These are phyloP conservation scores for Acleris laterana DNA, from an alignment of 2,888 invertebrate species.

Conservation along the genomic window DNA sequence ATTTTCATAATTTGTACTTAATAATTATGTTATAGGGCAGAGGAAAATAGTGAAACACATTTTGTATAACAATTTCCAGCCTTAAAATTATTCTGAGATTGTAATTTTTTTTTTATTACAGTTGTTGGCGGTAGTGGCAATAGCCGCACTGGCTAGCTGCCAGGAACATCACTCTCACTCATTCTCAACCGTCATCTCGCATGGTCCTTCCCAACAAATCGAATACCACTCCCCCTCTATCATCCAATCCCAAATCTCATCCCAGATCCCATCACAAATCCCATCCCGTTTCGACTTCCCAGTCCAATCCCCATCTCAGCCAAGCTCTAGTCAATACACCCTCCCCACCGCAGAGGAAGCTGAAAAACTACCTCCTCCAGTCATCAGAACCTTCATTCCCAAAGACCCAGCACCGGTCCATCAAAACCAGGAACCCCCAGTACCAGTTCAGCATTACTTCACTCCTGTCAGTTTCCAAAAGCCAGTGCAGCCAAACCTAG, in stretches of 20 bases:
- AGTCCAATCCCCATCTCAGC: conserved; percentile 5
- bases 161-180: conserved; percentile 53
- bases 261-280: not conserved
- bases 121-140: conserved; percentile 45
- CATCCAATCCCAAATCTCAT: conserved; percentile 37
- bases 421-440: conserved; percentile 26
- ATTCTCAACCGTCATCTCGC: conserved; percentile 54
- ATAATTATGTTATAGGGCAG: not conserved
- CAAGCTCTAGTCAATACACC: conserved; percentile 8
- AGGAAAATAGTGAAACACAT: too few relatives aligned
- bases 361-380: conserved; percentile 27
- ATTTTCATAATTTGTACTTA: not conserved
- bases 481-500: conserved; percentile 22
- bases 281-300: conserved; percentile 14
- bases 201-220: conserved; percentile 54
- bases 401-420: conserved; percentile 32
- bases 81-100: too few relatives aligned
- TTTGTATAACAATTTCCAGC: too few relatives aligned
- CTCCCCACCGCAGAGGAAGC: conserved; percentile 27
- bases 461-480: conserved; percentile 29
- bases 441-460: conserved; percentile 28
- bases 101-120: conserved; percentile 44
- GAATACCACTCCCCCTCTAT: conserved; percentile 39
- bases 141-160: conserved; percentile 50
- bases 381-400: conserved; percentile 25